Percentiles rank a stretch among this genome's conserved stretches.
Evolutionary conservation across 2,888 invertebrate genomes (phyloP).

Genomic region (Sminthurides aquaticus): DNA sequence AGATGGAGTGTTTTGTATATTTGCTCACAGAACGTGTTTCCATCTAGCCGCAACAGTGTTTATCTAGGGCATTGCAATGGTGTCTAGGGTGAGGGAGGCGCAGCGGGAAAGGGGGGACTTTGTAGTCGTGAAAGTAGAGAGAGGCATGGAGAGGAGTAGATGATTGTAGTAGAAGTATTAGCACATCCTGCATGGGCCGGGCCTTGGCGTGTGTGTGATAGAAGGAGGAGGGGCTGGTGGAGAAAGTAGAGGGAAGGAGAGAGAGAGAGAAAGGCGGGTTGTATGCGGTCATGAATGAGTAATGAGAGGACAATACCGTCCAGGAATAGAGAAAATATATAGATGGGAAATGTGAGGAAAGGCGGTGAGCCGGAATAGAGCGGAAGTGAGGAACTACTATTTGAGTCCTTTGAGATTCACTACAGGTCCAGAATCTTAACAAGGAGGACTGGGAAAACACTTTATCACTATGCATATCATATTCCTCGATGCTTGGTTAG

Average conservation of each 20-base stretch:
- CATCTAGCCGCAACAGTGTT: too few species aligned
- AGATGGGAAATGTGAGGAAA: conserved; percentile 9
- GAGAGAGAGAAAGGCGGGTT: background rate
- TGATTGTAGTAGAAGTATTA: too few species aligned
- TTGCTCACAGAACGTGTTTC: too few species aligned
- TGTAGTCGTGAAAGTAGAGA: too few species aligned
- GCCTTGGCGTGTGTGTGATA: too few species aligned
- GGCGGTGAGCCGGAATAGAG: conserved; percentile 12
- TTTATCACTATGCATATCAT: background rate
- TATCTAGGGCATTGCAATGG: too few species aligned
- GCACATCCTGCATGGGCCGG: too few species aligned
- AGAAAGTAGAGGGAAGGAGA: background rate
- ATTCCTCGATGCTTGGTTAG: background rate
- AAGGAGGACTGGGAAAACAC: background rate
- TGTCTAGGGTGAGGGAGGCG: too few species aligned
- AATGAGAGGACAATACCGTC: conserved; percentile 22
- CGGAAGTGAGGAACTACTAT: conserved; percentile 15
- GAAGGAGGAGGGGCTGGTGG: background rate
- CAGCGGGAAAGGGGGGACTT: too few species aligned
- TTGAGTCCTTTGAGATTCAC: conserved; percentile 20
- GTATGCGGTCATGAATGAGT: conserved; percentile 24
- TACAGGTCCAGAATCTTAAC: conserved; percentile 15
- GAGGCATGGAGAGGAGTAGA: too few species aligned
- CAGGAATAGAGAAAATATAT: background rate
- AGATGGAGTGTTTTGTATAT: too few species aligned